Conservation (phyloP, 1,140 invertebrate species). For the Episyrphus balteatus region DNA sequence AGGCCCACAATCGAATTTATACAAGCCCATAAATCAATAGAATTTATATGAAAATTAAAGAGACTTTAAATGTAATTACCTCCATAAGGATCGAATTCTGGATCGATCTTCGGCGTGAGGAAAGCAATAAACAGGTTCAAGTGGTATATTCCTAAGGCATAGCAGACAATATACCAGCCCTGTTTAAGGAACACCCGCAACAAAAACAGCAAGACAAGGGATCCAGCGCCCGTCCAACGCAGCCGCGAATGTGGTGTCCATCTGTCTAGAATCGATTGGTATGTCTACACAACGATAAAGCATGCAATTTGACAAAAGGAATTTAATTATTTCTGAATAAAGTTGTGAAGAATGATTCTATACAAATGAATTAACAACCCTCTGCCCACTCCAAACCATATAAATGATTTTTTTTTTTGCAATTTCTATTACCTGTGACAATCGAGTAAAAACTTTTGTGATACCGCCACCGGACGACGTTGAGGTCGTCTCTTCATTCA, state of each 20-base stretch:
- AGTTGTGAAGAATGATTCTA: not conserved
- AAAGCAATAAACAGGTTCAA: constrained; percentile 99
- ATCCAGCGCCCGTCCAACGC: constrained; percentile 44
- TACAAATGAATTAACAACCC: not conserved
- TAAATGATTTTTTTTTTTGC: not conserved
- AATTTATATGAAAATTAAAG: too few species aligned
- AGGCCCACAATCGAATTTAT: too few species aligned
- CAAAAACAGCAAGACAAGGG: constrained; percentile 45
- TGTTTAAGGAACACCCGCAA: constrained; percentile 49
- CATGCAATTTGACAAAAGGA: not conserved
- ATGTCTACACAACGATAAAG: constrained; percentile 35
- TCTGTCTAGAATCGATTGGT: constrained; percentile 50
- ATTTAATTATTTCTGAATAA: not conserved
- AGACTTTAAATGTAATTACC: constrained; percentile 40
- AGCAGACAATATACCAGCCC: constrained; percentile 99
- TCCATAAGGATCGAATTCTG: constrained; percentile 69
- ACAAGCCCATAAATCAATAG: too few species aligned
- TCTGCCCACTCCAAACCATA: not conserved
- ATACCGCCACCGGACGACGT: constrained; percentile 20
- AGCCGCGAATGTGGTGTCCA: constrained; percentile 50
- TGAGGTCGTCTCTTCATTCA: constrained; percentile 30
- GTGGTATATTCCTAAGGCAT: constrained; percentile 97
- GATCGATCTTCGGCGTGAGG: constrained; percentile 98
- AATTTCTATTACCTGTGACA: constrained; percentile 25
- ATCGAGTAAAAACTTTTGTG: constrained; percentile 28